These are phyloP conservation scores for Megaceryle alcyon DNA, from an alignment of 2,797 vertebrate species.

Conservation along the genomic window DNA sequence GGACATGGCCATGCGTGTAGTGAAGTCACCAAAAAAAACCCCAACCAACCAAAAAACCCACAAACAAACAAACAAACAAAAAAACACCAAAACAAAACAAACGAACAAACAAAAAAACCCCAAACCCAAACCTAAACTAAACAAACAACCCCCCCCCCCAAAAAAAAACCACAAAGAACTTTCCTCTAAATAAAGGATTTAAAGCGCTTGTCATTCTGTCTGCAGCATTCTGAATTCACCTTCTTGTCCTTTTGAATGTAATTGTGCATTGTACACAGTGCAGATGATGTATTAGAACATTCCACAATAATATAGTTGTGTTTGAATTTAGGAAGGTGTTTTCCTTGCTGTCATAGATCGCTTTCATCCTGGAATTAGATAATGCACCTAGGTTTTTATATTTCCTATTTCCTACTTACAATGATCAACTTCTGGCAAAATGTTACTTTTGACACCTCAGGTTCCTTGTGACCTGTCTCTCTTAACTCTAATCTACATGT, in stretches of 20 bases:
- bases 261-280: not conserved
- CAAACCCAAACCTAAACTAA: too few species aligned
- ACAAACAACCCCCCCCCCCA: too few species aligned
- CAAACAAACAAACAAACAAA: too few species aligned
- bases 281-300: not conserved
- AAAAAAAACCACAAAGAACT: too few species aligned
- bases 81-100: too few species aligned
- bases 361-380: not conserved
- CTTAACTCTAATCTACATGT: not conserved
- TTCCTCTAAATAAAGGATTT: not conserved
- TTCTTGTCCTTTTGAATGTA: not conserved
- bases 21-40: not conserved
- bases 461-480: not conserved
- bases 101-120: too few species aligned
- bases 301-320: not conserved
- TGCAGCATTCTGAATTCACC: not conserved
- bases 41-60: too few species aligned
- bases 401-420: not conserved
- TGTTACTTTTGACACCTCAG: not conserved
- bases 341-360: not conserved
- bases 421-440: not conserved
- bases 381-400: not conserved
- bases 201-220: rapidly evolving
- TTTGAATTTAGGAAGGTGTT: not conserved
- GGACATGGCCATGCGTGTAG: too few species aligned